Percentiles rank a stretch among this genome's conserved stretches.
Conservation (phyloP, 2,113 vertebrate species). For the Hippocampus comes region DNA sequence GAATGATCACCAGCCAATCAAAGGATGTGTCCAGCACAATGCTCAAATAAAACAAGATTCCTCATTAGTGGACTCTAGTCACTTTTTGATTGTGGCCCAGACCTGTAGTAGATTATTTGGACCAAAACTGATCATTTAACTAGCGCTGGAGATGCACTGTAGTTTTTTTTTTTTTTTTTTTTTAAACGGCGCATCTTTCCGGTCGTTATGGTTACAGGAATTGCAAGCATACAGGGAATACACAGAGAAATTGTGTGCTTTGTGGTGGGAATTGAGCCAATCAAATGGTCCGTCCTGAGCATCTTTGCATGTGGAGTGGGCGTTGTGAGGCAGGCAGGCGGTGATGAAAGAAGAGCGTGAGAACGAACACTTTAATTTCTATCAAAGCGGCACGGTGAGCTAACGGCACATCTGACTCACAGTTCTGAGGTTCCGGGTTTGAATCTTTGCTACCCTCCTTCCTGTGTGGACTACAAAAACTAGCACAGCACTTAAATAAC, state of each 20-base stretch:
- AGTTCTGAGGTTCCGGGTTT: neutral
- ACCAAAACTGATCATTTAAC: neutral
- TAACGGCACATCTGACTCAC: neutral
- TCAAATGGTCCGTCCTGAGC: neutral
- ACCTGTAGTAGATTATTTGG: neutral
- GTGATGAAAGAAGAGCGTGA: neutral
- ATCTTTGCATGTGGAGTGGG: neutral
- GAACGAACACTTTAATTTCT: neutral
- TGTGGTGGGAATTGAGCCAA: neutral
- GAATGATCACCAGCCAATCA: no score
- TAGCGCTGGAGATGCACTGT: no score
- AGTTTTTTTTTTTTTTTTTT: neutral
- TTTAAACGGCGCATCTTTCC: neutral
- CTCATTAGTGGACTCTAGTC: neutral
- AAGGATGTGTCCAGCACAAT: no score
- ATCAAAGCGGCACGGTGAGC: neutral
- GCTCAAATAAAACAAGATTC: neutral
- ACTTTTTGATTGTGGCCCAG: neutral
- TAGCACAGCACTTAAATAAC: no score
- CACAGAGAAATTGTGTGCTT: neutral
- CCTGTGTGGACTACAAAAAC: no score
- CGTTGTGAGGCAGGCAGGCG: neutral
- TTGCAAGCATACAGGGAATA: neutral
- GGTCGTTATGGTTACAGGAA: neutral
- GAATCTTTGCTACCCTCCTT: neutral